Conservation (phyloP, 2,113 vertebrate genomes). For the Oplegnathus fasciatus region DNA sequence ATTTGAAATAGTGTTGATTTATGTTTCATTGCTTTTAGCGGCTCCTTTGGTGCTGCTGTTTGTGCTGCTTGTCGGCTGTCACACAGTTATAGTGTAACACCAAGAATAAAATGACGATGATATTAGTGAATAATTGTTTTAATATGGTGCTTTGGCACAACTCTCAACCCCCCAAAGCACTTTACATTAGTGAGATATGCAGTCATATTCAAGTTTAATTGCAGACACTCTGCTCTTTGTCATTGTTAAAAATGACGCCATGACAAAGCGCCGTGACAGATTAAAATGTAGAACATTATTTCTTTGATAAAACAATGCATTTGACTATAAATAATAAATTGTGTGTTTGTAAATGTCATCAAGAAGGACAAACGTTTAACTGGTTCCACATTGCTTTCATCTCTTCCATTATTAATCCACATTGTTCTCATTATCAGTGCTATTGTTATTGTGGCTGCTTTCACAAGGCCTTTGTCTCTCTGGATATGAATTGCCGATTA, state of each 20-base stretch:
- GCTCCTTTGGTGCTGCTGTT: not conserved
- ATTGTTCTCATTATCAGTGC: conserved; percentile 62
- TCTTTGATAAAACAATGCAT: conserved; percentile 46
- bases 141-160: conserved; percentile 5
- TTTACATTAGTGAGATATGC: conserved; percentile 13
- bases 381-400: conserved; percentile 44
- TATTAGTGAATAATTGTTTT: conserved; percentile 25
- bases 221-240: conserved; percentile 1
- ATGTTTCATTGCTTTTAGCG: not conserved
- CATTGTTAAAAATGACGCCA: conserved; percentile 15
- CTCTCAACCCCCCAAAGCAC: not conserved
- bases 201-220: conserved; percentile 33
- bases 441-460: conserved; percentile 68
- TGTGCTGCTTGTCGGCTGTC: not conserved
- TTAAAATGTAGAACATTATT: conserved; percentile 36
- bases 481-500: conserved; percentile 61
- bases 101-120: not conserved
- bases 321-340: conserved; percentile 48
- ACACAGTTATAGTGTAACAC: not conserved
- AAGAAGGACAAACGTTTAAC: conserved; percentile 45
- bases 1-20: not conserved
- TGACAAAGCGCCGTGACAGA: not conserved
- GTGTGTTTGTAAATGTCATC: conserved; percentile 50
- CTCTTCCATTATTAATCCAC: conserved; percentile 68
- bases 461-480: conserved; percentile 47